Evolutionary conservation across 2,797 vertebrate species (phyloP), one percentile per base, ranked within the genome.

Genomic region (Hozukius guyotensis): DNA sequence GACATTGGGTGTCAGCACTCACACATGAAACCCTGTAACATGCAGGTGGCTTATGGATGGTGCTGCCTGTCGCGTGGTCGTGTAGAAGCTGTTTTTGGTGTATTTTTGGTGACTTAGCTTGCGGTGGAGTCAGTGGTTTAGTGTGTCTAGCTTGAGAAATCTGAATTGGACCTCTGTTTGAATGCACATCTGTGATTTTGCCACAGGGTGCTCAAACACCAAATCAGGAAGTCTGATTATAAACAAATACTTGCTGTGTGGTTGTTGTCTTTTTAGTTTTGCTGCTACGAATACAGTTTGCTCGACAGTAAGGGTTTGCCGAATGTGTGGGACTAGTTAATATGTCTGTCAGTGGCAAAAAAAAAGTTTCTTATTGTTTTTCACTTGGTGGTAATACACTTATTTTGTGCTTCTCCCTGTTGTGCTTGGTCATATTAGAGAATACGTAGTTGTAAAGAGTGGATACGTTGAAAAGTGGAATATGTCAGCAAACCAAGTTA

Each of bases 401-500:
- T 63, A 8, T 13, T 1, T 63, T 12, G 32, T 63, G 20, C 31
- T 22, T 63, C 11, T 53, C 13, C 18, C 29, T 46, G 25, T 66
- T 42, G 8, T 59, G 46, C 25, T 56, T 0, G 0, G 0, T 61
- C 27, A 32, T 32, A 31, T 60, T n/a, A 60, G 5, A 60, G 0
- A 61, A 20, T 10, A 65, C 6, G 8, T 12, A 22, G 52, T 66
- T 24, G 14, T 34, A 1, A 68, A 1, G 13, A 25, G 2, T 24
- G 16, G 29, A 25, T 4, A 52, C 1, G 1, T n/a, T 22, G 22
- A 31, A 42, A 36, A 31, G 42, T 49, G 42, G 0, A 7, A 49
- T 20, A 49, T 49, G 12, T 52, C 20, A 52, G n/a, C 22, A 74
- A 27, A 24, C 8, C n/a, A 69, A 34, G n/a, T 49, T 49, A 49